A percentile compares a stretch with the other conserved stretches of the same genome.
These are phyloP conservation scores for Porites divaricata DNA, from an alignment of 92 coral and sea anemone genomes.

Conservation along the genomic window DNA sequence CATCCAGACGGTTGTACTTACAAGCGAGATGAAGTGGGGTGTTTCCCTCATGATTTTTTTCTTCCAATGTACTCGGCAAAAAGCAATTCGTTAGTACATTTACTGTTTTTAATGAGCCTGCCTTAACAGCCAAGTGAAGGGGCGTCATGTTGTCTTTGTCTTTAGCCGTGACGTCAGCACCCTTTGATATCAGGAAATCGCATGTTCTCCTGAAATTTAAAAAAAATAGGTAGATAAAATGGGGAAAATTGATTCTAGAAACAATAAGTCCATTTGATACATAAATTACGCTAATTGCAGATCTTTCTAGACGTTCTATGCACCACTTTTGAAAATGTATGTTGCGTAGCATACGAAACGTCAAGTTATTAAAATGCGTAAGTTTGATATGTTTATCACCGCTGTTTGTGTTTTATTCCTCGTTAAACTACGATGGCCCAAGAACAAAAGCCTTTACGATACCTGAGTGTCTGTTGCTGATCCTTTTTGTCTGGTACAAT, in stretches of 20 bases:
- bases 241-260: no score
- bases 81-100: constrained; percentile 34
- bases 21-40: constrained; percentile 72
- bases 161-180: constrained; percentile 46
- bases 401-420: no score
- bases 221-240: no score
- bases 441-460: no score
- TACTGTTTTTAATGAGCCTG: constrained; percentile 64
- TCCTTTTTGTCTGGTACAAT: no score
- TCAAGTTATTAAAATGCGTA: no score
- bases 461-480: no score
- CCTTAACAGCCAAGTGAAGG: constrained; percentile 72
- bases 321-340: no score
- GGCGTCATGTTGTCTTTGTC: constrained; percentile 50
- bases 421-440: no score
- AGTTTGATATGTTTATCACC: no score
- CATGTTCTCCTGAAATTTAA: constrained; percentile 63
- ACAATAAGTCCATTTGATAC: no score
- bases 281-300: not conserved
- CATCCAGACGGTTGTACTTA: constrained; percentile 35
- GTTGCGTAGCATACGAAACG: no score
- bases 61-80: constrained; percentile 39
- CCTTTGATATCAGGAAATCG: constrained; percentile 49
- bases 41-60: constrained; percentile 45
- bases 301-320: not conserved